These are phyloP conservation scores for Imbricaverruca yamaguchii DNA, from an alignment of 2,888 invertebrate species.

Conservation along the genomic window DNA sequence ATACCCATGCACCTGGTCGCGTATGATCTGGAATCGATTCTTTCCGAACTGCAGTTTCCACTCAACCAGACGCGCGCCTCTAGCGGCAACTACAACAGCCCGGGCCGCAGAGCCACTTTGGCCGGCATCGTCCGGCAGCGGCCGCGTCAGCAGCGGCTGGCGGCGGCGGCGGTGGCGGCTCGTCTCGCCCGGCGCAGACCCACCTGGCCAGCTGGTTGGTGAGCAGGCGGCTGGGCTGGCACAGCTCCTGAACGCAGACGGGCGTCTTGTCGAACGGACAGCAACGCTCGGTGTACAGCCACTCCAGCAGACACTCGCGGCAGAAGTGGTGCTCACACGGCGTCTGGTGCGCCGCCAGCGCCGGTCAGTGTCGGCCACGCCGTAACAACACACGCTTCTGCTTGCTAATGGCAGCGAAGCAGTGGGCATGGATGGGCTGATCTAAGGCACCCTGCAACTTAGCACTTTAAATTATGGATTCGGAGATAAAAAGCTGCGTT, in stretches of 20 bases:
- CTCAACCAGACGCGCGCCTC: no score
- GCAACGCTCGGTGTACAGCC: background rate
- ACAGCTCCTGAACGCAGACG: background rate
- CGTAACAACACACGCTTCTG: background rate
- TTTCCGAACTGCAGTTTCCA: no score
- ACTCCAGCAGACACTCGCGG: background rate
- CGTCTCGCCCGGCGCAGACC: background rate
- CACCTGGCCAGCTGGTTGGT: constrained; percentile 8
- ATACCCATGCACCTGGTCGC: no score
- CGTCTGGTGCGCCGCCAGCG: background rate
- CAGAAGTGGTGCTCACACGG: constrained; percentile 1
- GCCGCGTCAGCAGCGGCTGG: no score
- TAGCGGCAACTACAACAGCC: no score
- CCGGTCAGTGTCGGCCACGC: no score
- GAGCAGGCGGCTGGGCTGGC: background rate
- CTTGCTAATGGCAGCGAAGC: background rate
- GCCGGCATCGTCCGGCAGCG: no score
- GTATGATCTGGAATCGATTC: no score
- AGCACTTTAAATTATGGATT: no score
- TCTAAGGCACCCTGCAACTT: background rate
- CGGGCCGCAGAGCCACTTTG: no score
- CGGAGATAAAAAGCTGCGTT: no score
- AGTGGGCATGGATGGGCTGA: background rate
- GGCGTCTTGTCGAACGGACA: background rate
- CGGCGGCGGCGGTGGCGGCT: no score